Percentiles rank a stretch among this genome's conserved stretches.
These are phyloP conservation scores for Poicephalus gulielmi DNA, from an alignment of 2,113 vertebrate genomes.

Conservation along the genomic window DNA sequence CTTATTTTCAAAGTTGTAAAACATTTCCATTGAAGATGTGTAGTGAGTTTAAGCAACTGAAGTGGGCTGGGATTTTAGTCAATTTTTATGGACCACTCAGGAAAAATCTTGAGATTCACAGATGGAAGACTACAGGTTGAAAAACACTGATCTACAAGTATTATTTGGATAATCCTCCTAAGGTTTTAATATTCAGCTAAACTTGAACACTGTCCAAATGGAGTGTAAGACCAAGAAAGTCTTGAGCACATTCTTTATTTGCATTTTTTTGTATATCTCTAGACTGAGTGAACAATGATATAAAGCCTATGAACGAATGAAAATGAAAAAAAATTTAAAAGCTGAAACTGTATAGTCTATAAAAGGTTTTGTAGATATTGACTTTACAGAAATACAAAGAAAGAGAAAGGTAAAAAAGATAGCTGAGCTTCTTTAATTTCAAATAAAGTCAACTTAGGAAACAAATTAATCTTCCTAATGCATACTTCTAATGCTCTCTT, in stretches of 20 bases:
- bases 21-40: background rate
- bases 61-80: background rate
- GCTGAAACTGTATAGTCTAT: background rate
- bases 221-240: background rate
- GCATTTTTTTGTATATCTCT: background rate
- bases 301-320: background rate
- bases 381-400: background rate
- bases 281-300: background rate
- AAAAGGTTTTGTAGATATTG: background rate
- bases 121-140: background rate
- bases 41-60: background rate
- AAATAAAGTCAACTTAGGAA: background rate
- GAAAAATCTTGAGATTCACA: slow-evolving; percentile 24
- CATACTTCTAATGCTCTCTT: background rate
- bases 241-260: background rate
- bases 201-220: background rate
- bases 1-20: slow-evolving; percentile 3
- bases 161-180: background rate
- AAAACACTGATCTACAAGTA: slow-evolving; percentile 2
- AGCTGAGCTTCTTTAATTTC: background rate
- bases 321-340: background rate
- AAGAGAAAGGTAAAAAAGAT: background rate
- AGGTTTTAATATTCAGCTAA: slow-evolving; percentile 14
- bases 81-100: background rate
- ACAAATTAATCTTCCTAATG: background rate